Base-by-base conservation (phyloP, 2,888 invertebrate genomes). In the Tachina fera region DNA sequence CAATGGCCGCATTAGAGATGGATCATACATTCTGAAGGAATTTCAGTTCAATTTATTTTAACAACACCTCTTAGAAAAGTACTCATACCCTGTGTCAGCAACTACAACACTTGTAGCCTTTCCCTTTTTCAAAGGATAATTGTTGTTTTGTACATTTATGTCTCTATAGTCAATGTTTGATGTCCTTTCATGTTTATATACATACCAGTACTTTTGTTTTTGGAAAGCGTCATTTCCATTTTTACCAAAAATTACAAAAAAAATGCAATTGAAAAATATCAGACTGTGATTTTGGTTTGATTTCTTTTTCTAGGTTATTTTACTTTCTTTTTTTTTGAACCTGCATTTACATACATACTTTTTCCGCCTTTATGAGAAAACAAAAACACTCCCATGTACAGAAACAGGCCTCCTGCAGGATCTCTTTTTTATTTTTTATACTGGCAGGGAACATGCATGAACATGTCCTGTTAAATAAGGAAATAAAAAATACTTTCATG, bases 281-380 rank as follows among this genome's bases (percentile, higher is more conserved):
- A 56, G 71, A 22, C 79, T 61, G 75, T 53, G 47, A 53, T 39
- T 81, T 75, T 81, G 70, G 45, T 75, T 81, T 61, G 53, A 61
- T 75, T 81, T 81, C 51, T 68, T 81, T 81, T 75, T 81, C 75
- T 76, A 11, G 70, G 61, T 82, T 76, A 47, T 76, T 71, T 82
- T 47, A 49, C 16, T 60, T 82, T 63, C 41, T 75, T 10, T 53
- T 31, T 79, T 56, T 58, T 31, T 6, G 9, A 39, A 16, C 3
- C n/a, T 8, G 31, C 9, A 60, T 47, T 16, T 8, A 31, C 6
- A 6, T 60, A 16, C 19, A 41, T 22, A 67, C 16, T 56, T 72
- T 74, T 68, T 68, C 74, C 65, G 43, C 61, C 79, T 76, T 74
- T 45, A 70, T 49, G 74, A 86, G 84, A 86, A 74, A 41, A 45